Conservation (phyloP, 2,113 vertebrate genomes). For the Paedocypris sp. region DNA sequence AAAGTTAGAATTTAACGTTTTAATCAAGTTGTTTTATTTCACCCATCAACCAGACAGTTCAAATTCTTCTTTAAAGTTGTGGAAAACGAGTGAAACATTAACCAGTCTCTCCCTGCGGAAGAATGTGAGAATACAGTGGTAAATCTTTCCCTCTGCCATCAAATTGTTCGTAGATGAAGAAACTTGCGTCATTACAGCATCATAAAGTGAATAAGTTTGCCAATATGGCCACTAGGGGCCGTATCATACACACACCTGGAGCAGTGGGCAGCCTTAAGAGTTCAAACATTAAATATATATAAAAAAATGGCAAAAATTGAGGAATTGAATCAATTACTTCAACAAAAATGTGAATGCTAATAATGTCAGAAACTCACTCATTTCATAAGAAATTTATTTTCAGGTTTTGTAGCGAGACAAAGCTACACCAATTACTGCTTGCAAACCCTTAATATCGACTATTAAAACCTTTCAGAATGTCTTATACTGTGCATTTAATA, state of each 20-base stretch:
- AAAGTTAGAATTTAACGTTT: too few relatives aligned
- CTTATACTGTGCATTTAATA: slow-evolving; percentile 68
- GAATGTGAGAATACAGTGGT: background rate
- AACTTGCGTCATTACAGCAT: too few relatives aligned
- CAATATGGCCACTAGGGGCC: too few relatives aligned
- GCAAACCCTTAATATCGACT: slow-evolving; percentile 63
- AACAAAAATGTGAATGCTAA: slow-evolving; percentile 33
- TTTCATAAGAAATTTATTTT: slow-evolving; percentile 78
- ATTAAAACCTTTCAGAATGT: slow-evolving; percentile 59
- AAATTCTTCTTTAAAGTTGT: background rate
- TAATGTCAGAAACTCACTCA: too few relatives aligned
- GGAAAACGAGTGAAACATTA: slow-evolving; percentile 13
- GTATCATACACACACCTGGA: too few relatives aligned
- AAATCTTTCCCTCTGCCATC: background rate
- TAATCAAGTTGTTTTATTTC: too few relatives aligned
- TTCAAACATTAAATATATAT: too few relatives aligned
- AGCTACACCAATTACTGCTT: slow-evolving; percentile 69
- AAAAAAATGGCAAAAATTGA: background rate
- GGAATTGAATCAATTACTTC: background rate
- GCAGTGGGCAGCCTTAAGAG: too few relatives aligned
- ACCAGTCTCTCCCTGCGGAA: slow-evolving; percentile 8
- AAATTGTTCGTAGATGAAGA: too few relatives aligned
- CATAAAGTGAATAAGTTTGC: too few relatives aligned
- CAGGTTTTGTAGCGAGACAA: slow-evolving; percentile 71
- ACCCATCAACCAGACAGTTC: background rate